Conservation (phyloP, 2,113 vertebrate genomes). For the Myrmophylax atrothorax region DNA sequence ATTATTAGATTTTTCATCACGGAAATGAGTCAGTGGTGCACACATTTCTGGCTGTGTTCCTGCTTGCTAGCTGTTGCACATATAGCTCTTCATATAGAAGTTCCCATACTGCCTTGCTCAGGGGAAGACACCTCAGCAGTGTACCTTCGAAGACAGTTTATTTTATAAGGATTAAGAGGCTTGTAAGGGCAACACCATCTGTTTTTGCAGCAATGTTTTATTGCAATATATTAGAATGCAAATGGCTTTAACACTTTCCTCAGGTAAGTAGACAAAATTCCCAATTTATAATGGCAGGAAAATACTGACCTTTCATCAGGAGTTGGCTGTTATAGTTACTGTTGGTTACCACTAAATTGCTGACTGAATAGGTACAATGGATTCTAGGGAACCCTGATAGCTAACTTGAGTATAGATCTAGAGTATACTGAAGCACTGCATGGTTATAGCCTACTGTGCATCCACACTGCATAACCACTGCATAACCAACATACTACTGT, state of each 20-base stretch:
- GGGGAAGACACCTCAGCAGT: neutral
- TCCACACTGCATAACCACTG: neutral
- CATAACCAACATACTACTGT: neutral
- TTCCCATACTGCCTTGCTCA: neutral
- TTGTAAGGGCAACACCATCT: constrained; percentile 8
- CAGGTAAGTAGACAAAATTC: neutral
- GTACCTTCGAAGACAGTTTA: neutral
- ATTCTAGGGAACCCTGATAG: neutral
- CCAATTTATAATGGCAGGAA: neutral
- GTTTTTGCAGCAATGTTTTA: constrained; percentile 19
- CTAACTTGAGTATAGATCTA: neutral
- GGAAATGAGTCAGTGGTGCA: neutral
- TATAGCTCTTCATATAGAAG: neutral
- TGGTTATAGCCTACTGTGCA: neutral
- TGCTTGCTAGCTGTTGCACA: neutral
- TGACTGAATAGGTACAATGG: neutral
- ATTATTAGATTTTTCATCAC: constrained; percentile 6
- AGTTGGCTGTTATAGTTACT: neutral
- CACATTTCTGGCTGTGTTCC: neutral
- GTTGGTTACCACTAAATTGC: neutral
- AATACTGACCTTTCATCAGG: neutral
- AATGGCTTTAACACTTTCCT: neutral
- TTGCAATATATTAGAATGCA: constrained; percentile 12
- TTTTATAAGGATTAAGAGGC: constrained; percentile 15
- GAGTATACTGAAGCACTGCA: neutral